Conservation (phyloP, 37 sponge, comb jelly and placozoan species). For the Agelas oroides region DNA sequence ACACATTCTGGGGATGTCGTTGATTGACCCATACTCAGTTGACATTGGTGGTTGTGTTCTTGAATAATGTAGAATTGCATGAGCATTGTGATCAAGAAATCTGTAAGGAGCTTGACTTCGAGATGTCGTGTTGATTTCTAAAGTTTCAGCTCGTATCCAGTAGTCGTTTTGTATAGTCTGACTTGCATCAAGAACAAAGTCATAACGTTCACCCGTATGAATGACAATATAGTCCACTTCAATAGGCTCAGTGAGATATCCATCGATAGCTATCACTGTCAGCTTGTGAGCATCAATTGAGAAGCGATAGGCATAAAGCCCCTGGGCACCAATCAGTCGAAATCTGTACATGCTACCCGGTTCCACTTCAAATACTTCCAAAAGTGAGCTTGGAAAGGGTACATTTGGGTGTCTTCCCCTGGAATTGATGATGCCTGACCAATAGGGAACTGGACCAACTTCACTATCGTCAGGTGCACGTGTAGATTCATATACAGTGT, state of each 20-base stretch:
- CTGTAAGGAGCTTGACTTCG: no score
- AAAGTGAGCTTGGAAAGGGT: slow-evolving; percentile 37
- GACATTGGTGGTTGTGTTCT: no score
- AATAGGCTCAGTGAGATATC: slow-evolving; percentile 39
- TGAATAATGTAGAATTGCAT: slow-evolving; percentile 79
- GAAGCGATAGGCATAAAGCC: slow-evolving; percentile 46
- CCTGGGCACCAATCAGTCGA: slow-evolving; percentile 72
- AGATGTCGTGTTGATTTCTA: slow-evolving; percentile 62
- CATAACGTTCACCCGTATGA: slow-evolving; percentile 83
- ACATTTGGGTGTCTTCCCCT: slow-evolving; percentile 46
- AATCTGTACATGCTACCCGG: slow-evolving; percentile 68
- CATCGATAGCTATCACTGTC: slow-evolving; percentile 77
- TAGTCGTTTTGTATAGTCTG: slow-evolving; percentile 42
- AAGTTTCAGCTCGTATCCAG: slow-evolving; percentile 77
- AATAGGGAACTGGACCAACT: slow-evolving; percentile 51
- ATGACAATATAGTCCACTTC: slow-evolving; percentile 76
- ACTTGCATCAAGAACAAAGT: slow-evolving; percentile 61
- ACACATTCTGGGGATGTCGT: no score
- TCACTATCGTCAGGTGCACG: slow-evolving; percentile 7
- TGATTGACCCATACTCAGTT: no score
- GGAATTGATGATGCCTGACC: slow-evolving; percentile 66
- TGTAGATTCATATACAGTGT: slow-evolving; percentile 18
- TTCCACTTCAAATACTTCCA: slow-evolving; percentile 46
- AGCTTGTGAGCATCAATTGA: slow-evolving; percentile 81
- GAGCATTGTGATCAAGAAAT: slow-evolving; percentile 34